These are phyloP conservation scores for Chalcis sispes DNA, from an alignment of 2,888 invertebrate species.

Conservation along the genomic window DNA sequence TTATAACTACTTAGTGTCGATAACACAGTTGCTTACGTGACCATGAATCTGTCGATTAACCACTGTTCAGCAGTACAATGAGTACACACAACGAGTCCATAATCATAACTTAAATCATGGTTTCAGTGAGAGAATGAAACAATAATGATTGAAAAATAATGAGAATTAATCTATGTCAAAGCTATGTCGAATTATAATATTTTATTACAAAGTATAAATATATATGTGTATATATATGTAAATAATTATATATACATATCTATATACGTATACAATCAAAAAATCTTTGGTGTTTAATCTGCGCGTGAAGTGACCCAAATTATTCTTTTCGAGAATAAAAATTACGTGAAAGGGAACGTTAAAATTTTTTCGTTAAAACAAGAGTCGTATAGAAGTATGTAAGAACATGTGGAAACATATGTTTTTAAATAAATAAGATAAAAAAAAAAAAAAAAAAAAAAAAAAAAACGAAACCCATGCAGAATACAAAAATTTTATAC, in stretches of 20 bases:
- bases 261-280: slow-evolving; percentile 57
- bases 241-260: no score
- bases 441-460: slow-evolving; percentile 19
- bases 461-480: slow-evolving; percentile 41
- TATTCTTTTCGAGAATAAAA: slow-evolving; percentile 38
- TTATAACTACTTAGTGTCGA: slow-evolving; percentile 51
- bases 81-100: slow-evolving; percentile 51
- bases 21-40: slow-evolving; percentile 32
- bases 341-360: slow-evolving; percentile 17
- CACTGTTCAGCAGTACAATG: slow-evolving; percentile 49
- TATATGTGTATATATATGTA: no score
- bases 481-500: slow-evolving; percentile 53
- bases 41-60: slow-evolving; percentile 41
- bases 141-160: slow-evolving; percentile 9
- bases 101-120: slow-evolving; percentile 37
- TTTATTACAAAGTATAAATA: slow-evolving; percentile 56
- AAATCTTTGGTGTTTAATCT: slow-evolving; percentile 51
- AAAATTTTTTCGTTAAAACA: slow-evolving; percentile 37
- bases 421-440: slow-evolving; percentile 35
- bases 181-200: slow-evolving; percentile 49
- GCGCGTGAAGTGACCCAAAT: slow-evolving; percentile 43
- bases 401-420: slow-evolving; percentile 55
- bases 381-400: slow-evolving; percentile 43
- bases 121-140: slow-evolving; percentile 41
- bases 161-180: slow-evolving; percentile 45